Percentiles rank a stretch among this genome's conserved stretches.
These are phyloP conservation scores for Gallinago solitaria DNA, from an alignment of 2,797 vertebrate species.

Conservation along the genomic window DNA sequence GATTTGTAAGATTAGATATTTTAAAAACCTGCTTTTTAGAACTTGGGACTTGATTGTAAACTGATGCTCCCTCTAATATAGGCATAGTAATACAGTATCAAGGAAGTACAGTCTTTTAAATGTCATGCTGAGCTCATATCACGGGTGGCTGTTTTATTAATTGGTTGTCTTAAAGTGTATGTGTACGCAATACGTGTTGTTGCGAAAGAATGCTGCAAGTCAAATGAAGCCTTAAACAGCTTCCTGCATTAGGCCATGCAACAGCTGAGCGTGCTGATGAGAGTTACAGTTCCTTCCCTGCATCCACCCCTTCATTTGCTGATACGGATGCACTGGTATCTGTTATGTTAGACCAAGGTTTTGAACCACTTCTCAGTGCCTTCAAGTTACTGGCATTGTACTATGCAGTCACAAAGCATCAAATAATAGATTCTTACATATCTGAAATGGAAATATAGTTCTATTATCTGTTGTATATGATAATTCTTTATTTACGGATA, in stretches of 20 bases:
- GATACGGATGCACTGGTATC: accelerated
- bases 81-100: background rate
- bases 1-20: background rate
- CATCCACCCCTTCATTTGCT: background rate
- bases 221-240: background rate
- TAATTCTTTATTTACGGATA: background rate
- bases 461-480: accelerated
- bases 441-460: accelerated
- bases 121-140: background rate
- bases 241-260: accelerated
- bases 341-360: accelerated
- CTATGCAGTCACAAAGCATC: background rate
- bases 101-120: background rate
- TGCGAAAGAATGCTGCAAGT: background rate
- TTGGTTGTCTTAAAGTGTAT: background rate
- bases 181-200: accelerated
- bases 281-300: background rate
- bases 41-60: background rate
- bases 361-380: background rate
- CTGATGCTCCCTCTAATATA: background rate
- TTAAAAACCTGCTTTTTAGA: background rate
- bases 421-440: accelerated
- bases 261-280: accelerated
- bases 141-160: background rate
- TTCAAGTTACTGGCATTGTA: background rate